Base-by-base conservation (phyloP, 2,797 vertebrate species). In the Scolopax bukidnonensis region DNA sequence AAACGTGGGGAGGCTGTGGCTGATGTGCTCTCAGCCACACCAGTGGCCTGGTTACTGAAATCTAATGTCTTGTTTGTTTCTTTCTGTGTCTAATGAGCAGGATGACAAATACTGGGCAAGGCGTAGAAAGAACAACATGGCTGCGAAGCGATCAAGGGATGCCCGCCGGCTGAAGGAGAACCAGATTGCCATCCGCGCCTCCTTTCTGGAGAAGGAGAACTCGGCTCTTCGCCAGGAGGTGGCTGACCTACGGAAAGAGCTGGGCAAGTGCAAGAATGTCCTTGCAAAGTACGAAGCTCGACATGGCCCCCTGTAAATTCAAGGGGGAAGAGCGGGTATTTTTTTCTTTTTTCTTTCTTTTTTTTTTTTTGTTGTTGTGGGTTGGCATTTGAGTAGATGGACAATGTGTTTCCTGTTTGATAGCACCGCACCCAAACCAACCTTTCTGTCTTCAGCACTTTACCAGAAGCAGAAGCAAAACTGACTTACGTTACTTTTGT, bases 61-160 rank as follows among this genome's bases (percentile, higher is more conserved):
- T 97, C 97, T 98, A 98, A 98, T 81, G 63, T 12, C 91, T 77
- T 19, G 54, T 96, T 87, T 77, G 89, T 78, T 89, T 96, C 32
- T 95, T 25, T 91, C 65, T 94, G 95, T 97, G 76, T 96, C 95
- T 97, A 94, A 97, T 53, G 78, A 98, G 98, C 98, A 99, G 99
- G 99, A 99, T 51, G 99, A 99, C 96, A 98, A 97, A 95, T 99
- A 99, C 98, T 99, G 99, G 99, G 99, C 98, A 5, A 97, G 99
- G 89, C 99, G 99, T 96, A 99, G 99, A 98, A 99, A 99, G 99
- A 99, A 99, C 98, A 99, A 99, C 97, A 98, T 99, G 97, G 99
- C 99, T 0, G 99, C 99, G 30, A 99, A 99, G 97, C 98, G 99
- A 4, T 99, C 99, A 2, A 98, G 99, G 36, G 99, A 99, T 4